A percentile compares a stretch with the other conserved stretches of the same genome.
Conservation (phyloP, 2,113 vertebrate species). For the Hippoglossus stenolepis region DNA sequence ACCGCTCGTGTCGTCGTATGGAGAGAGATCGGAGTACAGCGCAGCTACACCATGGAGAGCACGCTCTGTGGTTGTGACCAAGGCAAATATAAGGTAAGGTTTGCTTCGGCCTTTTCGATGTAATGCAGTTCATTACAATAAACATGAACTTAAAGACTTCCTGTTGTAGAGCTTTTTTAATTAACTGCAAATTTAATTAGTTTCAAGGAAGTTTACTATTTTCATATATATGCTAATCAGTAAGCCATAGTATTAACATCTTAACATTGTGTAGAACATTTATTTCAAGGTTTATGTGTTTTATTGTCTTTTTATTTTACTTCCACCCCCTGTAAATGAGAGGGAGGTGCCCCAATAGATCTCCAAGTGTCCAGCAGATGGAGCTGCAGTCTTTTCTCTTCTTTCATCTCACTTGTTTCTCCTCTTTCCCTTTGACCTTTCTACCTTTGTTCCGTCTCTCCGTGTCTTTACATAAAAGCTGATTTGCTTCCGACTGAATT, state of each 20-base stretch:
- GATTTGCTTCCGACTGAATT: conserved; percentile 36
- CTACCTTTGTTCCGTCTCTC: conserved; percentile 12
- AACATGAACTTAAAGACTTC: background rate
- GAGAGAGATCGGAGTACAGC: conserved; percentile 96
- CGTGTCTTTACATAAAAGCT: conserved; percentile 12
- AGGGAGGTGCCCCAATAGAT: background rate
- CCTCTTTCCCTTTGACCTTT: conserved; percentile 18
- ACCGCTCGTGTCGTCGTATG: conserved; percentile 98
- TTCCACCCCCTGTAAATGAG: background rate
- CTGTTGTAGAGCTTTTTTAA: background rate
- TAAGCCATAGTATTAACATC: background rate
- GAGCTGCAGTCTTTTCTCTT: conserved; percentile 40
- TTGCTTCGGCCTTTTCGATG: background rate
- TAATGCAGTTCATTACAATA: background rate
- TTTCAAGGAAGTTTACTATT: background rate
- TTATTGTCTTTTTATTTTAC: background rate
- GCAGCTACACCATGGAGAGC: conserved; percentile 99
- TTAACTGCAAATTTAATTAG: background rate
- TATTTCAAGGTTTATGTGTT: too few species aligned
- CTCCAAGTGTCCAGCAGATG: conserved; percentile 64
- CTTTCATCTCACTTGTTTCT: conserved; percentile 5
- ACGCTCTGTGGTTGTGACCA: conserved; percentile 97
- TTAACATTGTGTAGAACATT: too few species aligned
- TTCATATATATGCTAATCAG: background rate
- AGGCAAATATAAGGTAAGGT: conserved; percentile 95